A percentile compares a stretch with the other conserved stretches of the same genome.
Evolutionary conservation across 1,140 invertebrate genomes (phyloP).

Genomic region (Paraescarpia echinospica): DNA sequence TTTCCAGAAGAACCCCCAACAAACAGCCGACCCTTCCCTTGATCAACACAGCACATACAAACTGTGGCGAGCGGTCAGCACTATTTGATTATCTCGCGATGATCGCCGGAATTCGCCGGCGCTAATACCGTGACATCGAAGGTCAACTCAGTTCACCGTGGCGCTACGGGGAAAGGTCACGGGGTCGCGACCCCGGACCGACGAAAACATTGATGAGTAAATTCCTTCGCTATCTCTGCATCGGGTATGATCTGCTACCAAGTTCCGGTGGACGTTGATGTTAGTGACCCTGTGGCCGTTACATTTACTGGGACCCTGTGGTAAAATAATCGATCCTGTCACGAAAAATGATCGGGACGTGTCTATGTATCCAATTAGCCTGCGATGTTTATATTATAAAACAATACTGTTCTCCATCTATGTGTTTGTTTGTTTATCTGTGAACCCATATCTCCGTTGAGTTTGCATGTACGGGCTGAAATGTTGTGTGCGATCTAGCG

Average conservation of each 20-base stretch:
- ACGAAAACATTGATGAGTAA: background rate
- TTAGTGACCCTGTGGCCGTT: background rate
- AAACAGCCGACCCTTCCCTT: too few species aligned
- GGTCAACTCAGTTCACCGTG: background rate
- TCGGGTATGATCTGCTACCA: background rate
- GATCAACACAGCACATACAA: too few species aligned
- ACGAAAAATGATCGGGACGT: background rate
- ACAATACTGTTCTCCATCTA: too few species aligned
- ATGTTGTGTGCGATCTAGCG: too few species aligned
- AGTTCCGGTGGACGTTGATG: background rate
- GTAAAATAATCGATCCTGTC: background rate
- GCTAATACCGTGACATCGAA: background rate
- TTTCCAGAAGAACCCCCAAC: too few species aligned
- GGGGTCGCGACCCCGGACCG: background rate
- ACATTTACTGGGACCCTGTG: background rate
- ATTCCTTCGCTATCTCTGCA: background rate
- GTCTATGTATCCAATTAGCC: background rate
- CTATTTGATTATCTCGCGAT: background rate
- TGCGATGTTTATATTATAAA: background rate
- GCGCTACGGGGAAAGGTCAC: background rate
- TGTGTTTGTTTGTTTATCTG: too few species aligned
- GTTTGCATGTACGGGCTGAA: too few species aligned
- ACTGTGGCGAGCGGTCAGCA: background rate
- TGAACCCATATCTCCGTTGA: too few species aligned
- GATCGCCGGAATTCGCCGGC: background rate